Conservation (phyloP, 1,140 invertebrate species). For the Cecropterus lyciades region DNA sequence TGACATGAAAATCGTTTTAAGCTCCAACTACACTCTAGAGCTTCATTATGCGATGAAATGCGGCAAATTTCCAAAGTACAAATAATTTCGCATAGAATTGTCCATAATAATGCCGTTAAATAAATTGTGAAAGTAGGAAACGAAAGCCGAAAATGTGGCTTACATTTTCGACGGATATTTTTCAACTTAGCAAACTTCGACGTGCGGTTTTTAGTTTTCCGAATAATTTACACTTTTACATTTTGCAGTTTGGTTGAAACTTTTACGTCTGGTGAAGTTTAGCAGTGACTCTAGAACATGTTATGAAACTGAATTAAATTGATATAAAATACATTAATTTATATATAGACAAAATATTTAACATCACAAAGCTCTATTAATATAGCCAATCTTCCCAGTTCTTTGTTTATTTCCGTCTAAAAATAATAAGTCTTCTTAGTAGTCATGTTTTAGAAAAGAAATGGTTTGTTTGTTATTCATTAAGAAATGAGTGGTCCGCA, state of each 20-base stretch:
- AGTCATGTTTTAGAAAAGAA: slow-evolving; percentile 31
- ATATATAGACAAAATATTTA: too few species aligned
- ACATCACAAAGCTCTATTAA: too few species aligned
- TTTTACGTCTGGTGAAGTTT: not conserved
- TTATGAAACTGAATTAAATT: too few species aligned
- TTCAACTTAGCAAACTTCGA: slow-evolving; percentile 16
- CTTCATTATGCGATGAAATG: slow-evolving; percentile 27
- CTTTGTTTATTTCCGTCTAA: slow-evolving; percentile 5
- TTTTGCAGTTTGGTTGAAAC: not conserved
- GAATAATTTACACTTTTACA: not conserved
- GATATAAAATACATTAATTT: too few species aligned
- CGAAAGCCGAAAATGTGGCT: not conserved
- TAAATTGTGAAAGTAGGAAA: slow-evolving; percentile 8
- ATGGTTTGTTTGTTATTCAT: slow-evolving; percentile 41
- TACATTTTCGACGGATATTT: slow-evolving; percentile 14
- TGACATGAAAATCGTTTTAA: slow-evolving; percentile 37
- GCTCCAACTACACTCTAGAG: slow-evolving; percentile 20
- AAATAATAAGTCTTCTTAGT: slow-evolving; percentile 22
- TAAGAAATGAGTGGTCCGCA: slow-evolving; percentile 35
- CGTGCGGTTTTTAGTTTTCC: not conserved
- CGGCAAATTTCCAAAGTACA: slow-evolving; percentile 20
- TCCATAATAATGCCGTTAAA: slow-evolving; percentile 21
- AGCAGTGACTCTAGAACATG: too few species aligned
- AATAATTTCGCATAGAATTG: slow-evolving; percentile 23
- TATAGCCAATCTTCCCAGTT: not conserved